phyloP scores from a whole-genome alignment of 2,888 invertebrate species.

The Nemotelus nigrinus region DNA sequence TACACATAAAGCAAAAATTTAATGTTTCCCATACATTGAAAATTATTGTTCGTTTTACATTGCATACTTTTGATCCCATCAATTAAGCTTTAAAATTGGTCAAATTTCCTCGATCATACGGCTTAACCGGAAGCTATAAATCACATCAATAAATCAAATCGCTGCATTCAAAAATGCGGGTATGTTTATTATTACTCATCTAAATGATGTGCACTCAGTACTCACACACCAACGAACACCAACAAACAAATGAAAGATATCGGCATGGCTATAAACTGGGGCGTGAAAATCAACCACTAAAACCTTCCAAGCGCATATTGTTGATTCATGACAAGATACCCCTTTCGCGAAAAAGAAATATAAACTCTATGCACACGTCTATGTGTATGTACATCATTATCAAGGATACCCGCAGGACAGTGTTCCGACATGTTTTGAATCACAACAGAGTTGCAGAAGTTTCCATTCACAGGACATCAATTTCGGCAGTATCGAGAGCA shows the following conservation, averaged over 20 bases:
- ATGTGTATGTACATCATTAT: slow-evolving; percentile 10
- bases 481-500: slow-evolving; percentile 18
- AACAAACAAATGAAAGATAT: neutral
- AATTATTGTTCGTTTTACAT: no score
- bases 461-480: slow-evolving; percentile 33
- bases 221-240: neutral
- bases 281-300: slow-evolving; percentile 43
- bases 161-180: slow-evolving; percentile 40
- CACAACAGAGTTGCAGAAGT: slow-evolving; percentile 8
- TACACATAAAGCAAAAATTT: no score
- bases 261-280: slow-evolving; percentile 12
- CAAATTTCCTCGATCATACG: slow-evolving; percentile 28
- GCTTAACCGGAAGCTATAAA: slow-evolving; percentile 31
- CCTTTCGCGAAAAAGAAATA: slow-evolving; percentile 12
- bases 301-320: slow-evolving; percentile 14
- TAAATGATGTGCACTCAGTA: slow-evolving; percentile 5
- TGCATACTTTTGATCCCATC: no score
- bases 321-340: slow-evolving; percentile 25
- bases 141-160: slow-evolving; percentile 47
- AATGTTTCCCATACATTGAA: no score
- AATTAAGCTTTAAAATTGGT: neutral
- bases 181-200: slow-evolving; percentile 23
- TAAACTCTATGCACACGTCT: neutral
- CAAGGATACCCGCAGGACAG: slow-evolving; percentile 35
- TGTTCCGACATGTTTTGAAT: slow-evolving; percentile 38